Evolutionary conservation across 2,797 vertebrate genomes (phyloP).

Genomic region (Enteromius radiatus): DNA sequence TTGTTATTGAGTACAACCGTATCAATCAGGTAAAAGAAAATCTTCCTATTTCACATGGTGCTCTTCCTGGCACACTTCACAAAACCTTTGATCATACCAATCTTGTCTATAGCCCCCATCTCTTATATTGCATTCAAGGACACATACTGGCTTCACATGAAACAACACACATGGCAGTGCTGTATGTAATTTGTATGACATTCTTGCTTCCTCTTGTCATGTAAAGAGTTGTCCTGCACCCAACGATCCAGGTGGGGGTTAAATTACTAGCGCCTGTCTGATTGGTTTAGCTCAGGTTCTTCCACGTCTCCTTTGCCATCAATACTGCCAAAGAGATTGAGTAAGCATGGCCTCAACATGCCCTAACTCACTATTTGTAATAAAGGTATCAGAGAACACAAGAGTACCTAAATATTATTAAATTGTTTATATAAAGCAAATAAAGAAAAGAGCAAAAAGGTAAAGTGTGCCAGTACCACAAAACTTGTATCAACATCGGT

Average conservation of each 20-base stretch:
- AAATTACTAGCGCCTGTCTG: not conserved
- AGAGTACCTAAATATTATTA: not conserved
- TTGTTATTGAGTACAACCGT: not conserved
- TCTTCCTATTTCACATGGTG: not conserved
- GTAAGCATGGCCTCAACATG: not conserved
- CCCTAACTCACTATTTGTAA: not conserved
- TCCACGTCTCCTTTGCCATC: not conserved
- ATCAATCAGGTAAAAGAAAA: slow-evolving; percentile 7
- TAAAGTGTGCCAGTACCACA: not conserved
- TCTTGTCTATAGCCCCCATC: slow-evolving; percentile 5
- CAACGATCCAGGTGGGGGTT: not conserved
- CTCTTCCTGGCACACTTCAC: not conserved
- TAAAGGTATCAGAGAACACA: not conserved
- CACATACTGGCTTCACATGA: slow-evolving; percentile 5
- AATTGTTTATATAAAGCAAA: not conserved
- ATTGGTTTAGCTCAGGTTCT: not conserved
- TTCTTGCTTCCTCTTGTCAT: not conserved
- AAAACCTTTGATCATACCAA: slow-evolving; percentile 32
- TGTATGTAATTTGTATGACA: not conserved
- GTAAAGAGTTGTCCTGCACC: not conserved
- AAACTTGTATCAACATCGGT: not conserved
- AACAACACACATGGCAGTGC: slow-evolving; percentile 7
- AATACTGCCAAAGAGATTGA: not conserved
- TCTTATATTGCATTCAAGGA: slow-evolving; percentile 17
- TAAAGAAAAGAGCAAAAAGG: not conserved